Percentiles rank a stretch among this genome's conserved stretches.
Evolutionary conservation across 2,797 vertebrate genomes (phyloP).

Genomic region (Sebastes cheni): DNA sequence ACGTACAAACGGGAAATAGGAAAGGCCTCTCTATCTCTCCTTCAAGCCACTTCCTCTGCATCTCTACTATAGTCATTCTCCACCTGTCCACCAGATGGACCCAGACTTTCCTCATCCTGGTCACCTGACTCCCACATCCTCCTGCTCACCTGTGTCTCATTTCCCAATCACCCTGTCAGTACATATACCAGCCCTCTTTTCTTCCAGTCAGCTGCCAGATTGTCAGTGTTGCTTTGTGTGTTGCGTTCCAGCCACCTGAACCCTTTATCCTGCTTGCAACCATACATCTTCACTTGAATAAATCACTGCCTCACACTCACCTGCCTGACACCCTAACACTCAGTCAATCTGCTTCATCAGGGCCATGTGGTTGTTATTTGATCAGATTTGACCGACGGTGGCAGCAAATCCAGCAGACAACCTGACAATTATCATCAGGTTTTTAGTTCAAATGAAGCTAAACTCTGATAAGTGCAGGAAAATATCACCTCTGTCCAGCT

Average conservation of each 20-base stretch:
- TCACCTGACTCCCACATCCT: neutral
- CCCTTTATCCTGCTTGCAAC: neutral
- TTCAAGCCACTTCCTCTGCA: neutral
- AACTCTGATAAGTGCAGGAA: neutral
- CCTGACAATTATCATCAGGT: neutral
- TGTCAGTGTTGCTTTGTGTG: neutral
- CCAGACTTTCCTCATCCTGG: neutral
- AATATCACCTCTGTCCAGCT: neutral
- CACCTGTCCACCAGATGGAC: neutral
- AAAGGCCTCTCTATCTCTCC: too few relatives aligned
- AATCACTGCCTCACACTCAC: neutral
- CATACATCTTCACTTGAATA: neutral
- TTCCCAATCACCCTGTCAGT: neutral
- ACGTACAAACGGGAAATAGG: too few relatives aligned
- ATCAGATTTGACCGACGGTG: neutral
- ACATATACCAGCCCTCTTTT: neutral
- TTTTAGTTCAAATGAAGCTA: neutral
- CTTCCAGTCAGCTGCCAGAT: neutral
- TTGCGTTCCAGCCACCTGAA: neutral
- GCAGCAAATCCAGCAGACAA: neutral
- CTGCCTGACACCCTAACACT: neutral
- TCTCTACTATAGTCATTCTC: neutral
- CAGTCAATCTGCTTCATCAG: neutral
- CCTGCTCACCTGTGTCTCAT: neutral
- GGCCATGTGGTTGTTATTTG: neutral